These are phyloP conservation scores for Lasioglossum zephyrum DNA, from an alignment of 2,888 invertebrate species.

Conservation along the genomic window DNA sequence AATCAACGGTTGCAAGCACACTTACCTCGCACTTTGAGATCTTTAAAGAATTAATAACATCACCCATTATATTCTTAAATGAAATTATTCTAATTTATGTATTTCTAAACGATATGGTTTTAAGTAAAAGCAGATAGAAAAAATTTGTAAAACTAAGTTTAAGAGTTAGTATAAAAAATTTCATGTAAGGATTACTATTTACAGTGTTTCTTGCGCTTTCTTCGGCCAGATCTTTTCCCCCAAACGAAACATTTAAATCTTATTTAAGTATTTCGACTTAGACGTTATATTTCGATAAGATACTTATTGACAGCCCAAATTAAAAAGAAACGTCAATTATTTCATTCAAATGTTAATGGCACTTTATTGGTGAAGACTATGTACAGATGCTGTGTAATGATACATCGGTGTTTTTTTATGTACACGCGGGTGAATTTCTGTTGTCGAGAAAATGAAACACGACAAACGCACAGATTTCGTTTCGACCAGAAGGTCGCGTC, in stretches of 20 bases:
- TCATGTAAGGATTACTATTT: too few relatives aligned
- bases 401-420: slow-evolving; percentile 68
- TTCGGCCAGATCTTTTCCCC: background rate
- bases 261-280: background rate
- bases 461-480: slow-evolving; percentile 46
- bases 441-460: slow-evolving; percentile 48
- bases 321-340: background rate
- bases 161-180: background rate
- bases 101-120: background rate
- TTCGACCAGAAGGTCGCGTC: slow-evolving; percentile 33
- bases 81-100: background rate
- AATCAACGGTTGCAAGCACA: background rate
- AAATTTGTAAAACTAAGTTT: background rate
- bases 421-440: slow-evolving; percentile 71
- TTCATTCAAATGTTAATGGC: slow-evolving; percentile 77
- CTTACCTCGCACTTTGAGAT: background rate
- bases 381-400: slow-evolving; percentile 79
- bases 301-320: background rate
- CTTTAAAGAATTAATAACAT: background rate
- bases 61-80: background rate
- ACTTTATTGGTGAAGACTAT: slow-evolving; percentile 81
- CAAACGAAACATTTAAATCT: background rate
- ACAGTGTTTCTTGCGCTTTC: background rate
- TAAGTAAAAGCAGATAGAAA: background rate
- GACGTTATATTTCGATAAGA: background rate